Evolutionary conservation across 2,888 invertebrate species (phyloP).

Genomic region (Leistus spinibarbis): DNA sequence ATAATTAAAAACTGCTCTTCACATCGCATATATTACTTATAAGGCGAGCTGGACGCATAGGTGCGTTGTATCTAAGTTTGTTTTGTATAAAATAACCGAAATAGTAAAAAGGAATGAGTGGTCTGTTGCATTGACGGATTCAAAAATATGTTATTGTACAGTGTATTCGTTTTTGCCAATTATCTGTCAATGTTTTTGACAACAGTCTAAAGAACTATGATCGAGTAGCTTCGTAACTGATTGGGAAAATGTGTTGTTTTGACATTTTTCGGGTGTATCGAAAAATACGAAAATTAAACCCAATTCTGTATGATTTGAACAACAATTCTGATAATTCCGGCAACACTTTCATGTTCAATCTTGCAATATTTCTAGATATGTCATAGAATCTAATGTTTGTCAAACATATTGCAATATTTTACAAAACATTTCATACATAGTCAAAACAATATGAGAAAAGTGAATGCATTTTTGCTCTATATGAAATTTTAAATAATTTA

Average conservation of each 20-base stretch:
- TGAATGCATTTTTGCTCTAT: background rate
- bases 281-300: conserved; percentile 2
- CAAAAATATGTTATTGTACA: conserved; percentile 26
- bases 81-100: too few relatives aligned
- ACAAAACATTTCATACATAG: background rate
- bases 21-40: too few relatives aligned
- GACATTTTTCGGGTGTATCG: conserved; percentile 29
- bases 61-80: too few relatives aligned
- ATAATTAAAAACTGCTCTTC: too few relatives aligned
- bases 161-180: conserved; percentile 28
- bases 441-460: background rate
- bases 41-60: too few relatives aligned
- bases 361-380: background rate
- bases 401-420: background rate
- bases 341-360: background rate
- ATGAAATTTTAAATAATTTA: background rate
- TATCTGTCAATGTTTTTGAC: conserved; percentile 38
- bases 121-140: too few relatives aligned
- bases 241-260: conserved; percentile 30
- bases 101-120: too few relatives aligned
- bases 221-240: conserved; percentile 30
- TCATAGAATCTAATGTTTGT: too few relatives aligned
- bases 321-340: background rate
- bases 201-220: conserved; percentile 30
- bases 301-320: background rate